Evolutionary conservation across 2,797 vertebrate genomes (phyloP), one percentile per base, ranked within the genome.

Genomic region (Chelmon rostratus): DNA sequence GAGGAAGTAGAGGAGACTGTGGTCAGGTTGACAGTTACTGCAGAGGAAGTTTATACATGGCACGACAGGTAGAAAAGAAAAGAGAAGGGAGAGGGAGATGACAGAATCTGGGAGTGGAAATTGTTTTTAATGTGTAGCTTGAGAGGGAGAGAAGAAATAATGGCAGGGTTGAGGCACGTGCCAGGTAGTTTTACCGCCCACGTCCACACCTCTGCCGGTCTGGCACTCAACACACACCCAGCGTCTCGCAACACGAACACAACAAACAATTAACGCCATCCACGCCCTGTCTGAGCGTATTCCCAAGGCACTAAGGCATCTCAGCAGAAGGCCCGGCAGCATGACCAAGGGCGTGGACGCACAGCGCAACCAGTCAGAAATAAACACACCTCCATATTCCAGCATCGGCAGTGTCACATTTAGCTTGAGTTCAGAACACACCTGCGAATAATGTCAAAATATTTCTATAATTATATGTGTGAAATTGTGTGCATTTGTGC

Each of bases 251-350:
- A 85, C 66, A 58, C 72, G 72, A 50, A 79, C 86, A 88, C 54
- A 61, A 65, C 73, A 81, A 50, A 76, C 37, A 62, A 53, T 62
- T 73, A 74, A 79, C 64, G 53, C 65, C 74, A 49, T 88, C 86
- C 90, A 86, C 89, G 47, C 86, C 89, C 88, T 88, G 86, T 88
- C 89, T 88, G 78, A 87, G 66, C 28, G 28, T 77, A 71, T 67
- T 66, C 76, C 76, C 71, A 23, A 44, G 58, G 81, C 85, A 73
- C 72, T 83, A 86, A 87, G 82, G 81, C 85, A 81, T 88, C 87
- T 80, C 83, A 80, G 87, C 85, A 85, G 68, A 86, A 78, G 68
- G 57, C 78, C 73, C 69, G 0, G 44, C 66, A 50, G 65, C 69
- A 49, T 19, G 68, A 33, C 62, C 33, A 1, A 69, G 85, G 79